Evolutionary conservation across 2,888 invertebrate genomes (phyloP).

Genomic region (Nasonovia ribisnigri): DNA sequence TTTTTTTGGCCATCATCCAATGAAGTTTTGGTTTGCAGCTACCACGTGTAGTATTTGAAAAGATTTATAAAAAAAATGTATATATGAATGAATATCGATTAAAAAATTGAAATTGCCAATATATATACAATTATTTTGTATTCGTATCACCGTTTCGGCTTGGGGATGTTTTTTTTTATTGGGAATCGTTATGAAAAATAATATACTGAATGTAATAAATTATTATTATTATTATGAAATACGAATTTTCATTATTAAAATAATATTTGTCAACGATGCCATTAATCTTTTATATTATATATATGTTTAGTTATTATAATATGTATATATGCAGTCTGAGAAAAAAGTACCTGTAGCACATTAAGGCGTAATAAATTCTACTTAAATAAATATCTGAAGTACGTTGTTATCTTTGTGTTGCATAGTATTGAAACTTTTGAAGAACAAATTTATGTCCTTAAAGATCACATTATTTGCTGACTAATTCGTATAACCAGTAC

Average conservation of each 20-base stretch:
- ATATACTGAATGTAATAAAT: neutral
- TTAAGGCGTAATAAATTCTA: slow-evolving; percentile 11
- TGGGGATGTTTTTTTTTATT: neutral
- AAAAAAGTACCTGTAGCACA: neutral
- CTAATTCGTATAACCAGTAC: slow-evolving; percentile 7
- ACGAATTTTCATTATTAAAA: neutral
- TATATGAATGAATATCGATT: neutral
- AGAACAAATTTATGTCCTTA: slow-evolving; percentile 13
- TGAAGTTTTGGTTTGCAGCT: neutral
- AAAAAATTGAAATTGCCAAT: neutral
- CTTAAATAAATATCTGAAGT: slow-evolving; percentile 37
- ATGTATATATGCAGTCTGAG: neutral
- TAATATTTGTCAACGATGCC: neutral
- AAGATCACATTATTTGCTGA: slow-evolving; percentile 8
- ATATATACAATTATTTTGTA: neutral
- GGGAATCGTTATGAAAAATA: neutral
- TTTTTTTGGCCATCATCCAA: slow-evolving; percentile 30
- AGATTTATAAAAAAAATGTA: no score
- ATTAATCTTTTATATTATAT: neutral
- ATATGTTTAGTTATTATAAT: neutral
- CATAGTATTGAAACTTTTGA: slow-evolving; percentile 26
- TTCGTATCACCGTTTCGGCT: neutral
- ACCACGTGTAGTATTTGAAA: no score
- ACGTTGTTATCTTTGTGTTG: slow-evolving; percentile 14
- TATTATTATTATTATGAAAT: neutral